Conservation (phyloP, 2,888 invertebrate genomes). For the Mesochorus sp. region DNA sequence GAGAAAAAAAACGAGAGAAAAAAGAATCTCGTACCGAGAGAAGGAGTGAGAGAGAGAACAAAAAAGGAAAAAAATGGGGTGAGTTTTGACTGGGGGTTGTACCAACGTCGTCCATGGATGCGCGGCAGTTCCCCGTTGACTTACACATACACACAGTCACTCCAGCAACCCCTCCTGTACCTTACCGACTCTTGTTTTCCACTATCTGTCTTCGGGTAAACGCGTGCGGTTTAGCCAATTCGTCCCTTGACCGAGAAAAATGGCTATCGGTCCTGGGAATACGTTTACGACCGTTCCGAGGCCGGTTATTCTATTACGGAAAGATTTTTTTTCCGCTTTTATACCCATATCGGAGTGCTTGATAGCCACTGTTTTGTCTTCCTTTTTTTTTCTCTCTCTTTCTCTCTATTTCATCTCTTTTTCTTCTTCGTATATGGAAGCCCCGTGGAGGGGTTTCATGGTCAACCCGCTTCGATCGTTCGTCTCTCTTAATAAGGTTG, state of each 20-base stretch:
- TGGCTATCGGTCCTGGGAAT: slow-evolving; percentile 81
- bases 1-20: slow-evolving; percentile 11
- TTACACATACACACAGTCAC: neutral
- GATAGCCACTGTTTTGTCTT: slow-evolving; percentile 57
- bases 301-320: slow-evolving; percentile 81
- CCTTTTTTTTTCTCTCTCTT: slow-evolving; percentile 5
- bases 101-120: slow-evolving; percentile 7
- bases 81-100: slow-evolving; percentile 24
- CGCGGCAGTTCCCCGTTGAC: slow-evolving; percentile 6
- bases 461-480: slow-evolving; percentile 69
- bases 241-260: slow-evolving; percentile 82
- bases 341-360: slow-evolving; percentile 73
- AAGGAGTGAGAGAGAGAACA: slow-evolving; percentile 6
- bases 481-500: slow-evolving; percentile 74
- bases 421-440: slow-evolving; percentile 22
- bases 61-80: slow-evolving; percentile 33
- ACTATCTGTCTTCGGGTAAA: slow-evolving; percentile 79
- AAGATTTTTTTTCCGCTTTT: slow-evolving; percentile 79
- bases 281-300: slow-evolving; percentile 81
- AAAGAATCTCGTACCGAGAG: too few species aligned
- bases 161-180: slow-evolving; percentile 8
- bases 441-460: slow-evolving; percentile 25
- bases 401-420: neutral
- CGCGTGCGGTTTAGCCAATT: slow-evolving; percentile 79
- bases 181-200: slow-evolving; percentile 69